Percentiles rank a stretch among this genome's conserved stretches.
phyloP scores from a whole-genome alignment of 1,140 invertebrate genomes.

The Lordiphosa mommai region DNA sequence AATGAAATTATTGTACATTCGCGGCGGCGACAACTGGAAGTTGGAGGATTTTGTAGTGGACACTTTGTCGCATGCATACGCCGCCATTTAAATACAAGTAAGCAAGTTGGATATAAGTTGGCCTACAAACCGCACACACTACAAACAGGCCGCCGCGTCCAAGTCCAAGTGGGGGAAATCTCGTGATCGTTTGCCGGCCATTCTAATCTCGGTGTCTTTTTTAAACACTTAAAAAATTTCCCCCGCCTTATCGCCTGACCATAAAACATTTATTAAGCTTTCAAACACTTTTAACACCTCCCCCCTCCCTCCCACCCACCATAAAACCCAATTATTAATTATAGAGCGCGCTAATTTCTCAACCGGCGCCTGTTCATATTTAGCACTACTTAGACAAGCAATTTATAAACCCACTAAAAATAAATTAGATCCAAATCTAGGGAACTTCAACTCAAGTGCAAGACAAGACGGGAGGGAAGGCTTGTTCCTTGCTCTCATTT shows the following conservation, averaged over 20 bases:
- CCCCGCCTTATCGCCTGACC: constrained; percentile 35
- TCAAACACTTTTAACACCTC: constrained; percentile 35
- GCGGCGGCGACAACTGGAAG: not conserved
- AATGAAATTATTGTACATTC: not conserved
- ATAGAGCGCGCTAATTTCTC: constrained; percentile 56
- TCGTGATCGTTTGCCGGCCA: constrained; percentile 1
- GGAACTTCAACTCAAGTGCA: constrained; percentile 17
- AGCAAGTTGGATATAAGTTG: constrained; percentile 18
- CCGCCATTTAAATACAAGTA: constrained; percentile 62
- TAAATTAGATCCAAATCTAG: constrained; percentile 59
- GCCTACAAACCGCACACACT: not conserved
- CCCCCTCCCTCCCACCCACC: not conserved
- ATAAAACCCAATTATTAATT: constrained; percentile 34
- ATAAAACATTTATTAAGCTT: constrained; percentile 51
- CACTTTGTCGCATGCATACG: constrained; percentile 57
- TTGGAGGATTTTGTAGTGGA: not conserved
- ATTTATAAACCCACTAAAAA: constrained; percentile 70
- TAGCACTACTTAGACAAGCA: constrained; percentile 66
- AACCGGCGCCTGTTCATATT: constrained; percentile 43
- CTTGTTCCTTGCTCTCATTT: constrained; percentile 7
- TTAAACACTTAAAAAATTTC: constrained; percentile 17
- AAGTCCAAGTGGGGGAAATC: not conserved
- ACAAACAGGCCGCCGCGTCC: not conserved
- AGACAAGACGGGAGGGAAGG: not conserved
- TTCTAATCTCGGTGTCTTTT: not conserved